Evolutionary conservation across 2,797 vertebrate species (phyloP).

Genomic region (Pterois miles): DNA sequence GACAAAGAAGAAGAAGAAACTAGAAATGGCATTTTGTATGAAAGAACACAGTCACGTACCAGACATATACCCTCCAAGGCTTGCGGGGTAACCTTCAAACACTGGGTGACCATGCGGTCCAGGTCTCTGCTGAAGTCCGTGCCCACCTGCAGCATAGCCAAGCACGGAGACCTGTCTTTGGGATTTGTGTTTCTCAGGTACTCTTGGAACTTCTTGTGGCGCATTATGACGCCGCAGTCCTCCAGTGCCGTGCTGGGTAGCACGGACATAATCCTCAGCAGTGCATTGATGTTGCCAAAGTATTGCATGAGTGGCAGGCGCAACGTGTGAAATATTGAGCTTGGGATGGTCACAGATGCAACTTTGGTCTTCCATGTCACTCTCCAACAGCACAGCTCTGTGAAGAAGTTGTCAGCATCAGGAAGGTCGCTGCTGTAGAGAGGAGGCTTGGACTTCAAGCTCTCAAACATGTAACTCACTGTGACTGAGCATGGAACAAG

Average conservation of each 20-base stretch:
- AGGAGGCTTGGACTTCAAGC: constrained; percentile 85
- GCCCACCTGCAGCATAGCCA: constrained; percentile 84
- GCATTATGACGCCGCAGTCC: constrained; percentile 83
- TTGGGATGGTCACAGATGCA: constrained; percentile 81
- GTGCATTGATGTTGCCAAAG: constrained; percentile 85
- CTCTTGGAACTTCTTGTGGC: constrained; percentile 83
- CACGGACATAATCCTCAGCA: constrained; percentile 86
- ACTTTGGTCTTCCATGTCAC: constrained; percentile 89
- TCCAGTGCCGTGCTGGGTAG: constrained; percentile 86
- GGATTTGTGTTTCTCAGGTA: constrained; percentile 79
- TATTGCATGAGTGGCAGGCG: constrained; percentile 87
- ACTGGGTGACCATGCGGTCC: constrained; percentile 86
- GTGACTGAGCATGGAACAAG: constrained; percentile 85
- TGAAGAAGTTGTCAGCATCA: constrained; percentile 86
- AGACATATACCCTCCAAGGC: constrained; percentile 86
- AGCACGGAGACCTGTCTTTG: constrained; percentile 77
- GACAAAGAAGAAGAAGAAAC: background rate
- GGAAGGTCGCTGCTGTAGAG: constrained; percentile 86
- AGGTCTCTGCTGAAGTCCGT: constrained; percentile 85
- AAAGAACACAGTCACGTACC: constrained; percentile 66
- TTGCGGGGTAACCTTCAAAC: constrained; percentile 85
- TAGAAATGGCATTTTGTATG: background rate
- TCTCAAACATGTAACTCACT: constrained; percentile 87
- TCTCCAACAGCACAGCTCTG: constrained; percentile 88
- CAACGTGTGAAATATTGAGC: constrained; percentile 85